These are phyloP conservation scores for Clarias pachynema DNA, from an alignment of 2,797 vertebrate species.

Conservation along the genomic window DNA sequence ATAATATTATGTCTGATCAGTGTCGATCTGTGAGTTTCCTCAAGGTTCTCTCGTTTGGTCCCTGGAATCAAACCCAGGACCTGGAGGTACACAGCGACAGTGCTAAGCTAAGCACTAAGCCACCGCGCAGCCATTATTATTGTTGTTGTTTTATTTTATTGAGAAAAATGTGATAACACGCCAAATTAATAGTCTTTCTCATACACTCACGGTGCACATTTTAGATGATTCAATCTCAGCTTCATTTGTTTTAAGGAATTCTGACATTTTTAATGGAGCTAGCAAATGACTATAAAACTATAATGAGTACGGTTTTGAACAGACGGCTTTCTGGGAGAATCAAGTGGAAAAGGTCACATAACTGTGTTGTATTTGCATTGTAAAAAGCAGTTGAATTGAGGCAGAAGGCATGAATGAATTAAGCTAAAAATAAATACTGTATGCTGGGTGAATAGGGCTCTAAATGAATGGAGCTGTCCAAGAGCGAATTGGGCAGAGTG, in stretches of 20 bases:
- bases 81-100: too few species aligned
- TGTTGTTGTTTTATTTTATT: too few species aligned
- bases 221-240: background rate
- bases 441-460: slow-evolving; percentile 34
- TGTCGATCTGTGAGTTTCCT: background rate
- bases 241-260: background rate
- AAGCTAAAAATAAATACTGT: slow-evolving; percentile 58
- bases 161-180: too few species aligned
- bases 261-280: background rate
- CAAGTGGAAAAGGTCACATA: slow-evolving; percentile 1
- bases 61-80: too few species aligned
- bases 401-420: slow-evolving; percentile 36
- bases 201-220: background rate
- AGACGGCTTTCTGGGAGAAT: background rate
- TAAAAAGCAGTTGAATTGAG: slow-evolving; percentile 26
- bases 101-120: too few species aligned
- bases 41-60: background rate
- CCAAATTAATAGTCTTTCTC: background rate
- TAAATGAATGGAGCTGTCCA: slow-evolving; percentile 47
- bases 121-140: too few species aligned
- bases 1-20: too few species aligned
- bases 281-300: background rate
- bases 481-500: slow-evolving; percentile 22
- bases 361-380: slow-evolving; percentile 37
- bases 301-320: background rate